These are phyloP conservation scores for Pseudopipra pipra DNA, from an alignment of 2,113 vertebrate genomes.

Conservation along the genomic window DNA sequence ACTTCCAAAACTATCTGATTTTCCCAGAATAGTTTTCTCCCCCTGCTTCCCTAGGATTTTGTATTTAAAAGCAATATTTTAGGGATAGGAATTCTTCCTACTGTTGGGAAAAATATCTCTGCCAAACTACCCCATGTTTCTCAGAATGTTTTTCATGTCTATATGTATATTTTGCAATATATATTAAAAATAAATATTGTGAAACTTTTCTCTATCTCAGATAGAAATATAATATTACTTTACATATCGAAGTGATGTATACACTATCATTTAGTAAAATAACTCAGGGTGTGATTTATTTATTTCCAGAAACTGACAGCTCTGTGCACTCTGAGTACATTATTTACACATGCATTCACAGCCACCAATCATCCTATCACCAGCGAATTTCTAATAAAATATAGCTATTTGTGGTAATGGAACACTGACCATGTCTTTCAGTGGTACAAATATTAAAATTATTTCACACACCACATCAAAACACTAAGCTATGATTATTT, in stretches of 20 bases:
- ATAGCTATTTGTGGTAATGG: background rate
- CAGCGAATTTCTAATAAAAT: background rate
- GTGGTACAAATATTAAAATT: background rate
- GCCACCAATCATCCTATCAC: background rate
- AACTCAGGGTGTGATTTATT: background rate
- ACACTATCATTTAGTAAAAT: background rate
- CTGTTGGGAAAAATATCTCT: background rate
- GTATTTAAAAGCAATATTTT: background rate
- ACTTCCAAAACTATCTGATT: background rate
- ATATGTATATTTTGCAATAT: background rate
- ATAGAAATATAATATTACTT: background rate
- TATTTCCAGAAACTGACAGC: background rate
- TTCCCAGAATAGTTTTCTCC: background rate
- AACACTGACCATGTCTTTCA: background rate
- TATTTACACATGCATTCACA: background rate
- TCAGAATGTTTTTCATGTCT: background rate
- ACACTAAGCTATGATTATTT: background rate
- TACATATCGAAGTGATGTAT: background rate
- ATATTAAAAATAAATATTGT: background rate
- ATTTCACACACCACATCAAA: rapidly evolving
- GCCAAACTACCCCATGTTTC: background rate
- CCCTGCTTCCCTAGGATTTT: background rate
- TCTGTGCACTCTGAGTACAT: background rate
- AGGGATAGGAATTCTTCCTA: background rate
- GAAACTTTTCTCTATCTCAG: background rate